These are phyloP conservation scores for Vesta saturnalis DNA, from an alignment of 2,888 invertebrate species.

Conservation along the genomic window DNA sequence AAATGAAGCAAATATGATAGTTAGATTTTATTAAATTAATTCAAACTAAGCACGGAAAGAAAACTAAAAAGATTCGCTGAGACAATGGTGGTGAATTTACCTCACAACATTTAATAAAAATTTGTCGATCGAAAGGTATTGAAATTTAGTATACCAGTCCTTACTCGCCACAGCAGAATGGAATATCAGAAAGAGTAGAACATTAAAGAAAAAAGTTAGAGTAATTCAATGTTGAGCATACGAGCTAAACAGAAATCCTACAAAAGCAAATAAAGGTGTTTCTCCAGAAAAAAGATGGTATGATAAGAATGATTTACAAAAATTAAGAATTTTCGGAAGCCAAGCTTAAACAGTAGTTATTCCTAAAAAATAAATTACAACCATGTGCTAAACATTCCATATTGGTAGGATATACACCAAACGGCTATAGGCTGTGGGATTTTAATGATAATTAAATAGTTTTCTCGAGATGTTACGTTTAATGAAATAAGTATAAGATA, in stretches of 20 bases:
- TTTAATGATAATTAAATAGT: conserved; percentile 8
- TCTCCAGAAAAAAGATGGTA: conserved; percentile 42
- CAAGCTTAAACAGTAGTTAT: conserved; percentile 40
- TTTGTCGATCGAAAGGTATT: too few species aligned
- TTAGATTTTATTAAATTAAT: too few species aligned
- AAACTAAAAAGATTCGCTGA: too few species aligned
- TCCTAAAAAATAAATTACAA: conserved; percentile 44
- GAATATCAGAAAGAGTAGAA: too few species aligned
- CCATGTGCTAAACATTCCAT: conserved; percentile 36
- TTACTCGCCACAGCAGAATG: too few species aligned
- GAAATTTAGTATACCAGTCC: too few species aligned
- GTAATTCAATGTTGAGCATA: conserved; percentile 45
- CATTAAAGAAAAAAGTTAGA: too few species aligned
- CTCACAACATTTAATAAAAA: too few species aligned
- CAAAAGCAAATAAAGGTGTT: conserved; percentile 11
- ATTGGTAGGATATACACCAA: conserved; percentile 45
- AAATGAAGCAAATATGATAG: too few species aligned
- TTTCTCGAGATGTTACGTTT: conserved; percentile 9
- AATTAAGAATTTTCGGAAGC: conserved; percentile 39
- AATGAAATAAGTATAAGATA: conserved; percentile 9
- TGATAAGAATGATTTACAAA: conserved; percentile 38
- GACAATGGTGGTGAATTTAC: too few species aligned
- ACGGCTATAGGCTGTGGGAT: conserved; percentile 43
- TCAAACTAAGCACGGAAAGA: too few species aligned
- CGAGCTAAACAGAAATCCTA: conserved; percentile 41